Conservation (phyloP, 2,797 vertebrate genomes). For the Valencia hispanica region DNA sequence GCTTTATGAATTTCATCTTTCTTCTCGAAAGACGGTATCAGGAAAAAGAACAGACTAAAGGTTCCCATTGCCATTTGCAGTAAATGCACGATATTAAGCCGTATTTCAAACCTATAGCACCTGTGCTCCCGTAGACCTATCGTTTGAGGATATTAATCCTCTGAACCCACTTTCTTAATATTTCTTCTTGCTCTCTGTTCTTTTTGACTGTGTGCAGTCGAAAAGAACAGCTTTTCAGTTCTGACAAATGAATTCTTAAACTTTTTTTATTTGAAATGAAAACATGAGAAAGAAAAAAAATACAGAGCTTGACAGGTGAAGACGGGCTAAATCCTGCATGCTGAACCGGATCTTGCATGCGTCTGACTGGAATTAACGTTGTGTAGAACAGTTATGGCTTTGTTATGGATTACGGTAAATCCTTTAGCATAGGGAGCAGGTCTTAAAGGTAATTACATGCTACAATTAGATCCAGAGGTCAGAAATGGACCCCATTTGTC, state of each 20-base stretch:
- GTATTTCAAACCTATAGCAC: conserved; percentile 74
- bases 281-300: conserved; percentile 23
- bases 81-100: conserved; percentile 73
- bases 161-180: conserved; percentile 24
- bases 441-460: conserved; percentile 79
- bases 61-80: conserved; percentile 57
- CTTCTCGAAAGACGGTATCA: conserved; percentile 47
- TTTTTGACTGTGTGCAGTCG: conserved; percentile 50
- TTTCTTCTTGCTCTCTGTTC: conserved; percentile 17
- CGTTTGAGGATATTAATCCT: conserved; percentile 68
- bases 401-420: conserved; percentile 79
- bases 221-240: conserved; percentile 42
- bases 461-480: conserved; percentile 72
- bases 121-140: conserved; percentile 62
- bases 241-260: conserved; percentile 56
- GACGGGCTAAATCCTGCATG: conserved; percentile 30
- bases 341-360: conserved; percentile 45
- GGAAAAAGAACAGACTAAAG: conserved; percentile 26
- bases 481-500: conserved; percentile 60
- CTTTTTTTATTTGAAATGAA: conserved; percentile 50
- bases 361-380: conserved; percentile 67
- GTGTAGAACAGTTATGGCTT: conserved; percentile 73
- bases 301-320: conserved; percentile 35
- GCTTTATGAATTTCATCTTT: conserved; percentile 43
- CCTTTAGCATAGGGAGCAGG: conserved; percentile 73